These are phyloP conservation scores for Sthenelais limicola DNA, from an alignment of 2,888 invertebrate species.

Conservation along the genomic window DNA sequence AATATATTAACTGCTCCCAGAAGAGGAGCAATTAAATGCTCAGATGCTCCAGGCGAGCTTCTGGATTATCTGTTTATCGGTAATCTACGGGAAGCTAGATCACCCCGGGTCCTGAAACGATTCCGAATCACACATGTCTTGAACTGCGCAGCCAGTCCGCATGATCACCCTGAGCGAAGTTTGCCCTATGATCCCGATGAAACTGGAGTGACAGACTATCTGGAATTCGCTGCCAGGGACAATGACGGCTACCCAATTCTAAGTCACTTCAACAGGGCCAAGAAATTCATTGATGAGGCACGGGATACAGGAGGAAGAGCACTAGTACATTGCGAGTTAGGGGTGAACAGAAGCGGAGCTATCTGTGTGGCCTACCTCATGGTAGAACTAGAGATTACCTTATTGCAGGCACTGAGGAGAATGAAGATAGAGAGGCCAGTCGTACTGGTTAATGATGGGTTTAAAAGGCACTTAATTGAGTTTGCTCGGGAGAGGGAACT, in stretches of 20 bases:
- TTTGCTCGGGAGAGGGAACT: conserved; percentile 48
- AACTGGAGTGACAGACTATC: conserved; percentile 43
- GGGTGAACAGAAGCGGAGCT: conserved; percentile 52
- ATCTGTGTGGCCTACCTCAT: conserved; percentile 52
- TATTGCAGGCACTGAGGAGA: conserved; percentile 45
- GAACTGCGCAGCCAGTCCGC: conserved; percentile 49
- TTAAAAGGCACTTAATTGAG: conserved; percentile 49
- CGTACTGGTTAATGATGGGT: conserved; percentile 50
- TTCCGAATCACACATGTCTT: conserved; percentile 51
- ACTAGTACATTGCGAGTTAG: conserved; percentile 52
- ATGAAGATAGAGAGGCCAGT: conserved; percentile 48
- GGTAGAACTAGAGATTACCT: conserved; percentile 42
- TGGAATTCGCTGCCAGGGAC: conserved; percentile 49
- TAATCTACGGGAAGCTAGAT: conserved; percentile 47
- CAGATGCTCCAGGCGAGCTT: conserved; percentile 45
- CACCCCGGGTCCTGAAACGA: conserved; percentile 39
- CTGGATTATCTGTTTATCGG: conserved; percentile 50
- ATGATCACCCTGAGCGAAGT: conserved; percentile 12
- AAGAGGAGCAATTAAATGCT: conserved; percentile 16
- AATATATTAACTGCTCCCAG: conserved; percentile 41
- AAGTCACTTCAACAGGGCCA: conserved; percentile 45
- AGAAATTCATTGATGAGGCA: conserved; percentile 50
- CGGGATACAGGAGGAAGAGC: conserved; percentile 44
- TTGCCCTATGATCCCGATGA: conserved; percentile 42
- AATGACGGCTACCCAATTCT: conserved; percentile 48